phyloP scores from a whole-genome alignment of 1,140 invertebrate species.

The Zaprionus camerounensis region DNA sequence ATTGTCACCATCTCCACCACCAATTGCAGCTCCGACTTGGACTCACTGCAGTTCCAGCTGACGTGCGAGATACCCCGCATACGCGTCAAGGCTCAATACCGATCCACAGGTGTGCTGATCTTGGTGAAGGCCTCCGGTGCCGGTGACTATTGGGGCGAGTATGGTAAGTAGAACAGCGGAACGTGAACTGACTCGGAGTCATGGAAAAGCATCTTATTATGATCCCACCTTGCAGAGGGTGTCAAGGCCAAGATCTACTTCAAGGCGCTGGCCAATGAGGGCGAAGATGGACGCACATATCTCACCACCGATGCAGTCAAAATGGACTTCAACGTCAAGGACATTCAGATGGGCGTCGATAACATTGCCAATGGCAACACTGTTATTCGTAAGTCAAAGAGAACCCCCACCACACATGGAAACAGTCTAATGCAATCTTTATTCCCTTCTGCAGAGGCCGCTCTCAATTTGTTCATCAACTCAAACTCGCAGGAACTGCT shows the following conservation, averaged over 20 bases:
- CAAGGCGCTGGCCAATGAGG: constrained; percentile 87
- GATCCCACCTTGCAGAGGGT: constrained; percentile 86
- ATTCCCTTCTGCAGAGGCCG: constrained; percentile 87
- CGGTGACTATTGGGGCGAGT: constrained; percentile 94
- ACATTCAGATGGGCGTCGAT: constrained; percentile 92
- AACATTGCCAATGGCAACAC: constrained; percentile 91
- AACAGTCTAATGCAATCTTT: neutral
- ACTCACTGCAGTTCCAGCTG: constrained; percentile 91
- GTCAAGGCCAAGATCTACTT: constrained; percentile 93
- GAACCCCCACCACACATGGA: too few relatives aligned
- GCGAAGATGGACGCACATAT: constrained; percentile 86
- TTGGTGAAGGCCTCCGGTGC: constrained; percentile 91
- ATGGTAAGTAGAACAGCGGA: constrained; percentile 86
- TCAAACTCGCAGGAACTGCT: constrained; percentile 92
- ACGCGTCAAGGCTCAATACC: constrained; percentile 89
- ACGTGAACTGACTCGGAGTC: neutral
- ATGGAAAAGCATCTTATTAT: neutral
- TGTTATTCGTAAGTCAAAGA: constrained; percentile 88
- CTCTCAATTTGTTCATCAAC: constrained; percentile 93
- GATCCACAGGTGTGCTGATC: constrained; percentile 91
- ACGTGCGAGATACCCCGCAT: constrained; percentile 91
- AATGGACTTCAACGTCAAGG: constrained; percentile 91
- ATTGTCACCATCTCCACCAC: constrained; percentile 42
- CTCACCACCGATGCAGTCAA: constrained; percentile 90
- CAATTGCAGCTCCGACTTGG: constrained; percentile 88